A percentile compares a stretch with the other conserved stretches of the same genome.
Conservation (phyloP, 2,797 vertebrate species). For the Semaprochilodus insignis region DNA sequence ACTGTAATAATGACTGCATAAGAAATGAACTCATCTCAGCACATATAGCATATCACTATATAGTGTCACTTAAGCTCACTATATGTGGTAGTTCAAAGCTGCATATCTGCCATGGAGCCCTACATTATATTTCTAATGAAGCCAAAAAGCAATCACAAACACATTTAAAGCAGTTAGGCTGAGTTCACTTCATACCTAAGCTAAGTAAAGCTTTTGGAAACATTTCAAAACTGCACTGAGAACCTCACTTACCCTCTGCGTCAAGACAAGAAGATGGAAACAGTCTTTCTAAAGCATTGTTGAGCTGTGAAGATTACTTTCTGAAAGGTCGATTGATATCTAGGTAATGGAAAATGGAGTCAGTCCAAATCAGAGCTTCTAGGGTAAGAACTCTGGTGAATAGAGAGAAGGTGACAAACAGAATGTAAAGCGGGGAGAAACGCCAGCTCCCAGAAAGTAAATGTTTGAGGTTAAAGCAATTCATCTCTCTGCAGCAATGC, state of each 20-base stretch:
- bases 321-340: conserved; percentile 23
- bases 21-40: too few relatives aligned
- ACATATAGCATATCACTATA: too few relatives aligned
- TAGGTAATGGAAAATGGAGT: conserved; percentile 16
- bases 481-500: neutral
- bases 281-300: neutral
- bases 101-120: too few relatives aligned
- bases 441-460: neutral
- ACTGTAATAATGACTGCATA: too few relatives aligned
- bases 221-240: neutral
- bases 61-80: too few relatives aligned
- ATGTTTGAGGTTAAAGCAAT: too few relatives aligned
- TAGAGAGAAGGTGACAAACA: neutral
- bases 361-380: conserved; percentile 5
- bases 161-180: neutral
- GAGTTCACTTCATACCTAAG: neutral
- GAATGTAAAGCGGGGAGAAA: neutral
- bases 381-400: neutral
- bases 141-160: neutral
- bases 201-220: neutral
- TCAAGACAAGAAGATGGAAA: neutral
- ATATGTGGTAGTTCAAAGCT: too few relatives aligned
- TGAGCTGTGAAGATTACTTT: conserved; percentile 25
- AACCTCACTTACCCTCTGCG: neutral
- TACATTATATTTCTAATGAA: neutral